A percentile compares a stretch with the other conserved stretches of the same genome.
phyloP scores from a whole-genome alignment of 2,797 vertebrate species.

The Okamejei kenojei region DNA sequence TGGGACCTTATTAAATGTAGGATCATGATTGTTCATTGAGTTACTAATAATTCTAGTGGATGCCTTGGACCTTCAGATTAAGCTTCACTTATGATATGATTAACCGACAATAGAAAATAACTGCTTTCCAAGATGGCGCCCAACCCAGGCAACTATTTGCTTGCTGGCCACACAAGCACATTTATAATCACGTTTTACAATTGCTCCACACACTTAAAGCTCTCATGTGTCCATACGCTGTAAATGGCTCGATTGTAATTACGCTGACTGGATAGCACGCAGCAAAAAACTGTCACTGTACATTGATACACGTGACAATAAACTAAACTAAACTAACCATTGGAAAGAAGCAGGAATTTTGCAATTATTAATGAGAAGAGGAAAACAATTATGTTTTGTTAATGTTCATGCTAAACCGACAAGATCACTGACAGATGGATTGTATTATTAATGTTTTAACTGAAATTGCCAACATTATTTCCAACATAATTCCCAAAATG shows the following conservation, averaged over 20 bases:
- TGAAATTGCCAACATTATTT: not conserved
- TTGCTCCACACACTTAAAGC: too few species aligned
- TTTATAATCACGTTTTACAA: too few species aligned
- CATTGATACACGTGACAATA: too few species aligned
- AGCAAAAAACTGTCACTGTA: too few species aligned
- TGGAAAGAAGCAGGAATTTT: not conserved
- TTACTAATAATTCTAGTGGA: not conserved
- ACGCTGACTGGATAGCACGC: too few species aligned
- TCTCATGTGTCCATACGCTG: too few species aligned
- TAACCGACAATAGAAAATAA: not conserved
- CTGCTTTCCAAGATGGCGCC: too few species aligned
- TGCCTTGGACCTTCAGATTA: not conserved
- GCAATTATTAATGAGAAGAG: not conserved
- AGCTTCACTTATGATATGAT: not conserved
- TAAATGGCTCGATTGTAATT: too few species aligned
- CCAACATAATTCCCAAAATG: not conserved
- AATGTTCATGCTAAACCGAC: not conserved
- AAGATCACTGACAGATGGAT: not conserved
- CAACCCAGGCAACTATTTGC: too few species aligned
- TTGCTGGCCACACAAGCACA: too few species aligned
- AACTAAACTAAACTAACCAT: not conserved
- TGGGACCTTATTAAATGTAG: too few species aligned
- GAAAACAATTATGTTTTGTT: not conserved
- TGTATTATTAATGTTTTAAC: not conserved
- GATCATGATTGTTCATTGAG: not conserved